These are phyloP conservation scores for Xanthia icteritia DNA, from an alignment of 2,888 invertebrate genomes.

Conservation along the genomic window DNA sequence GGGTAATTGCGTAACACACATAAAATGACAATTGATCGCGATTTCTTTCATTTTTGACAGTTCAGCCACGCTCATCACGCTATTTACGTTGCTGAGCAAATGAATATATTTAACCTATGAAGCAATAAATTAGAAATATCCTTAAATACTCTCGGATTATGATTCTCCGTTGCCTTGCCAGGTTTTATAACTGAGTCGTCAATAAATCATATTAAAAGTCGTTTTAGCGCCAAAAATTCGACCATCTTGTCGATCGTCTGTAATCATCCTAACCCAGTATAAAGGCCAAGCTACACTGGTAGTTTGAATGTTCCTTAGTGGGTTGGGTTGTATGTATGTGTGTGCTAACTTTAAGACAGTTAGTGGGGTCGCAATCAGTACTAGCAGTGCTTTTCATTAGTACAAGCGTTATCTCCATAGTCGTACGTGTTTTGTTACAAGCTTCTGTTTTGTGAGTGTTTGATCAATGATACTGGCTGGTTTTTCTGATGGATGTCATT, in stretches of 20 bases:
- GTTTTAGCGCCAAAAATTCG: not conserved
- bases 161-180: not conserved
- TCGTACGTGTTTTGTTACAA: slow-evolving; percentile 78
- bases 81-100: not conserved
- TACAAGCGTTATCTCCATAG: slow-evolving; percentile 86
- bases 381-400: slow-evolving; percentile 87
- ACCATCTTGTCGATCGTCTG: slow-evolving; percentile 21
- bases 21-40: too few species aligned
- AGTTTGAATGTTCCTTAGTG: slow-evolving; percentile 56
- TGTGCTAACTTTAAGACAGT: slow-evolving; percentile 89
- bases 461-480: slow-evolving; percentile 13
- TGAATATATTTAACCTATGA: not conserved
- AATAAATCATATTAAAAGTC: not conserved
- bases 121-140: not conserved
- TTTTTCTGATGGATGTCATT: not conserved
- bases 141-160: not conserved
- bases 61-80: not conserved
- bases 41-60: not conserved
- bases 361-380: slow-evolving; percentile 89
- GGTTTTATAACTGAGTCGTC: too few species aligned
- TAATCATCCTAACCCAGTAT: slow-evolving; percentile 45
- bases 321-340: slow-evolving; percentile 72
- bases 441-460: slow-evolving; percentile 63
- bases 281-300: slow-evolving; percentile 69
- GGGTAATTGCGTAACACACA: too few species aligned